Evolutionary conservation across 2,888 invertebrate species (phyloP), one percentile per base, ranked within the genome.

Genomic region (Apamea crenata): DNA sequence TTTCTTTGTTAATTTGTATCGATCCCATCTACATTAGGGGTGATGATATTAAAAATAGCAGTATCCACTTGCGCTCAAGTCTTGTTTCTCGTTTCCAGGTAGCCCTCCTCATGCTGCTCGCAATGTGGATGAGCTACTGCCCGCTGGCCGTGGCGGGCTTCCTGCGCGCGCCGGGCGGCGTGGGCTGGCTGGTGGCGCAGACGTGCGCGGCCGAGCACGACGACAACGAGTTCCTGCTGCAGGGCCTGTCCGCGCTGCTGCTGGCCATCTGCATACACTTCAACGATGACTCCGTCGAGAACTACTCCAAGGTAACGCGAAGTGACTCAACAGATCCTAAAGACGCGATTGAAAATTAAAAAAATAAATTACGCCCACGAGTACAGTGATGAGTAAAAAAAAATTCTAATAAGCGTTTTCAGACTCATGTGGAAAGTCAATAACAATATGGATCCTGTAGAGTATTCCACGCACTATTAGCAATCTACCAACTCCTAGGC

Each of bases 241-340:
- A 95, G 92, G 99, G 99, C 5, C 97, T 99, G 86, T 98, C 99
- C 92, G 99, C 99, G 2, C 99, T 99, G 94, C 97, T 99, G 5
- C 98, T 99, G 92, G 99, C 99, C 1, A 97, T 99, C 76, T 99
- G 99, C 94, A 98, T 99, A 44, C 98, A 98, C 91, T 99, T 98
- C 94, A 99, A 99, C 91, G 99, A 99, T 87, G 98, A 99, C 91
- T 97, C 98, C 0, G 98, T 98, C 16, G 97, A 97, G 25, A 98
- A 97, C 86, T 98, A 98, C 90, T 98, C 98, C 0, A 98, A 98
- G 93, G 98, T 68, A 7, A 3, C 10, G 25, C 25, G 32, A n/a
- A 25, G 16, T 50, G 25, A 50, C 32, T 50, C 1, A 14, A 10
- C 0, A 36, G 16, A 53, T 53, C 2, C 10, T 16, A 10, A 18